Evolutionary conservation across 2,797 vertebrate species (phyloP), one percentile per base, ranked within the genome.

Genomic region (Amblyopsis hoosieri): DNA sequence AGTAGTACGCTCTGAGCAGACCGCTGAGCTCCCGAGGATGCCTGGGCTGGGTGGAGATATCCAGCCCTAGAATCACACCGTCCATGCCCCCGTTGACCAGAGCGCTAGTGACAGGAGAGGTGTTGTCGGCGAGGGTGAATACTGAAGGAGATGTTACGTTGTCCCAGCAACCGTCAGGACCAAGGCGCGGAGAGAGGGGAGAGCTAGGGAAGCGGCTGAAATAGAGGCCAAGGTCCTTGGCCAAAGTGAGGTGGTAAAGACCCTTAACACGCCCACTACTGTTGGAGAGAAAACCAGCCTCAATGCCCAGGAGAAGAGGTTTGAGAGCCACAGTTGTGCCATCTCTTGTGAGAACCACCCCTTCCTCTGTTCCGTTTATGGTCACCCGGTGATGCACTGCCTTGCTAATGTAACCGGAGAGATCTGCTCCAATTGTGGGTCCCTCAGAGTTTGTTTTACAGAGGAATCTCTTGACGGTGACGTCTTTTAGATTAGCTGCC

Each of bases 71-170:
- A 23, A 96, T 42, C 23, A 84, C 49, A 1, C 96, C 95, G 0
- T 98, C 96, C 88, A 98, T 92, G 2, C 91, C 96, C 1, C 96
- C 95, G 0, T 94, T 94, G 75, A 96, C 78, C 15, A 93, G 64
- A 19, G 94, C 92, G 0, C 90, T 82, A 0, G 95, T 94, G 0
- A 91, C 87, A 0, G 45, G 49, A 1, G 84, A 74, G n/a, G 85
- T 63, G 8, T 64, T 53, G 13, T 84, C 83, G 1, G 83, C 59
- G 0, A 95, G 85, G 2, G 89, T 92, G 88, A 96, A 98, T 46
- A 81, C 82, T 3, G 31, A 79, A 13, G 95, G 95, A 0, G 70
- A 31, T 0, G 75, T 78, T 1, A 94, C 45, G 0, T 66, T 82
- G 47, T 97, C 93, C 96, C 96, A 98, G 86, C 94, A 97, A 14